Evolutionary conservation across 2,888 invertebrate species (phyloP).

Genomic region (Mechanitis mazaeus): DNA sequence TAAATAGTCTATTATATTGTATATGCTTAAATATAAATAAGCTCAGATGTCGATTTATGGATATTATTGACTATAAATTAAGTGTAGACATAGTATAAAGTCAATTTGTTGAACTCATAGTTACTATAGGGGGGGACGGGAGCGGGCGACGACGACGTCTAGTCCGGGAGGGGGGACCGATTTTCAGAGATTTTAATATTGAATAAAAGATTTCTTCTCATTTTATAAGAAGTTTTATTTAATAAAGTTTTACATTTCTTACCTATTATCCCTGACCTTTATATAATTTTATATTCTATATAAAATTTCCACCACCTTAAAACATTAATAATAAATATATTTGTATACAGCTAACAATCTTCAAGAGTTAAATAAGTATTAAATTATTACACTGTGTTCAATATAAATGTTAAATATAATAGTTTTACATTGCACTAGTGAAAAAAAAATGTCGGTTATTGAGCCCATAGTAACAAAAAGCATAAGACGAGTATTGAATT

Average conservation of each 20-base stretch:
- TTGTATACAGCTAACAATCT: slow-evolving; percentile 12
- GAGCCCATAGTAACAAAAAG: too few species aligned
- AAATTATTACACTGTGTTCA: too few species aligned
- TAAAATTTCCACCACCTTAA: slow-evolving; percentile 12
- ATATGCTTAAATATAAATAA: neutral
- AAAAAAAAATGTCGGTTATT: too few species aligned
- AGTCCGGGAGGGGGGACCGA: slow-evolving; percentile 25
- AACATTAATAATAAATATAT: neutral
- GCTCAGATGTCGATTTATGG: neutral
- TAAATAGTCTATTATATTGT: slow-evolving; percentile 1
- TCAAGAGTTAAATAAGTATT: neutral
- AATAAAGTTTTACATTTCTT: slow-evolving; percentile 6
- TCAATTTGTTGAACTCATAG: slow-evolving; percentile 13
- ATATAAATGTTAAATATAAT: too few species aligned
- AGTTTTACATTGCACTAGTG: too few species aligned
- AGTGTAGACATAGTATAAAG: slow-evolving; percentile 5
- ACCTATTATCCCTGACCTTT: neutral
- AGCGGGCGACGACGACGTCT: slow-evolving; percentile 31
- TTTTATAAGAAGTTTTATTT: slow-evolving; percentile 29
- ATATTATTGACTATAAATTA: neutral
- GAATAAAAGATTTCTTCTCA: slow-evolving; percentile 51
- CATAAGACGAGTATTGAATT: too few species aligned
- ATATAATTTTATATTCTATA: too few species aligned
- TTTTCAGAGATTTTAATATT: slow-evolving; percentile 45
- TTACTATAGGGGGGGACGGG: slow-evolving; percentile 18